A percentile compares a stretch with the other conserved stretches of the same genome.
phyloP scores from a whole-genome alignment of 2,113 vertebrate species.

The Triplophysa tibetana region DNA sequence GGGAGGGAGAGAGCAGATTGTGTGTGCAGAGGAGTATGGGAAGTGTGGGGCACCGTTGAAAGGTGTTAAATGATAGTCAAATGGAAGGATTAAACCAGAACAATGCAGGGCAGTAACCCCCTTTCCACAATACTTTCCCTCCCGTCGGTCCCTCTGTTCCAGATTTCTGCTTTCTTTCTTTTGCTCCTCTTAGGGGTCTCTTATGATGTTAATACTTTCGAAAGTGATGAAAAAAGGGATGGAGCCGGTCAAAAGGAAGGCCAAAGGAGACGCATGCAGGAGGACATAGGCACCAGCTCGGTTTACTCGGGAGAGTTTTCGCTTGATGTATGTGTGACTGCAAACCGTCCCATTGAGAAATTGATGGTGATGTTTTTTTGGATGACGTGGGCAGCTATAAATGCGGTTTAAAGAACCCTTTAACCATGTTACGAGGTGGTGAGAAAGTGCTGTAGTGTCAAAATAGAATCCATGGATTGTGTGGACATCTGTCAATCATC shows the following conservation, averaged over 20 bases:
- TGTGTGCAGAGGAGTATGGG: slow-evolving; percentile 28
- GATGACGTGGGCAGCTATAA: no score
- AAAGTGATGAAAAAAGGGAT: slow-evolving; percentile 24
- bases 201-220: slow-evolving; percentile 49
- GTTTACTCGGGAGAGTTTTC: no score
- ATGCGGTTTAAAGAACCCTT: no score
- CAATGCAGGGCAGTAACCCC: slow-evolving; percentile 62
- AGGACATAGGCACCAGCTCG: neutral
- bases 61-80: slow-evolving; percentile 66
- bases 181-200: slow-evolving; percentile 41
- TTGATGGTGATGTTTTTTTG: no score
- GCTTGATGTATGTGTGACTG: no score
- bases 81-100: slow-evolving; percentile 63
- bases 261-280: neutral
- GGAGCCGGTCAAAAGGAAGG: neutral
- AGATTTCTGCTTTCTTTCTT: slow-evolving; percentile 16
- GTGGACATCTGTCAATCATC: no score
- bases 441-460: no score
- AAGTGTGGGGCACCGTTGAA: slow-evolving; percentile 50
- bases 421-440: no score
- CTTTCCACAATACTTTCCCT: slow-evolving; percentile 48
- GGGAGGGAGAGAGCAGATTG: slow-evolving; percentile 52
- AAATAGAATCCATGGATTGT: no score
- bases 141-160: slow-evolving; percentile 17
- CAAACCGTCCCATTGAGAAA: no score